Percentiles rank a stretch among this genome's conserved stretches.
These are phyloP conservation scores for Tenthredo distinguenda DNA, from an alignment of 2,888 invertebrate genomes.

Conservation along the genomic window DNA sequence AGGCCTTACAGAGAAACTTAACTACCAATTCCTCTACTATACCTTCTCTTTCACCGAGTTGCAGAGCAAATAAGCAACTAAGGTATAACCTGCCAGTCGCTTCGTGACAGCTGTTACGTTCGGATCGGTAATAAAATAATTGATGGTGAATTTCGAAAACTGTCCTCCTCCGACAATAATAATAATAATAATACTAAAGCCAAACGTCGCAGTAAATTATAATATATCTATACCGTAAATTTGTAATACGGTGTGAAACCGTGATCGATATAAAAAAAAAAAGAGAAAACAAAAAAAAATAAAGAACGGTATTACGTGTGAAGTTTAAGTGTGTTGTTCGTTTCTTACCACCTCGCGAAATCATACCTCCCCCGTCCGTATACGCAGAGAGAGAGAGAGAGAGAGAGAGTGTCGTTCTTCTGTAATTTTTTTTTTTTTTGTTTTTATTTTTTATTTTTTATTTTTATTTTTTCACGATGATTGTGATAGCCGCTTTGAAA, in stretches of 20 bases:
- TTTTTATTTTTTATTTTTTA: no score
- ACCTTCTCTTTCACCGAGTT: conserved; percentile 45
- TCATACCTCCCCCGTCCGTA: background rate
- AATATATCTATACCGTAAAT: background rate
- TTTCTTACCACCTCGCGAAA: background rate
- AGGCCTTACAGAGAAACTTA: conserved; percentile 35
- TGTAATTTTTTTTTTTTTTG: background rate
- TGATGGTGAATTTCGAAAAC: background rate
- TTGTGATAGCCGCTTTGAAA: conserved; percentile 74
- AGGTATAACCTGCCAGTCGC: conserved; percentile 37
- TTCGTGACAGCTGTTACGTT: conserved; percentile 53
- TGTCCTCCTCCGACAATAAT: background rate
- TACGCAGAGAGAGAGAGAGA: background rate
- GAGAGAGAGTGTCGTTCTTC: background rate
- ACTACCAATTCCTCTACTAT: background rate
- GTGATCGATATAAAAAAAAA: background rate
- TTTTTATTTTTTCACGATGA: conserved; percentile 61
- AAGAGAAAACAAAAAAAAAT: background rate
- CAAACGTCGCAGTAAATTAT: background rate
- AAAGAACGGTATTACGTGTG: background rate
- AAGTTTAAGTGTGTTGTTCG: background rate
- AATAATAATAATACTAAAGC: background rate
- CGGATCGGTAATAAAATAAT: conserved; percentile 20
- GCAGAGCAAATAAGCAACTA: conserved; percentile 8
- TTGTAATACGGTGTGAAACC: background rate